Conservation (phyloP, 2,888 invertebrate species). For the Strigamia transsilvanica region DNA sequence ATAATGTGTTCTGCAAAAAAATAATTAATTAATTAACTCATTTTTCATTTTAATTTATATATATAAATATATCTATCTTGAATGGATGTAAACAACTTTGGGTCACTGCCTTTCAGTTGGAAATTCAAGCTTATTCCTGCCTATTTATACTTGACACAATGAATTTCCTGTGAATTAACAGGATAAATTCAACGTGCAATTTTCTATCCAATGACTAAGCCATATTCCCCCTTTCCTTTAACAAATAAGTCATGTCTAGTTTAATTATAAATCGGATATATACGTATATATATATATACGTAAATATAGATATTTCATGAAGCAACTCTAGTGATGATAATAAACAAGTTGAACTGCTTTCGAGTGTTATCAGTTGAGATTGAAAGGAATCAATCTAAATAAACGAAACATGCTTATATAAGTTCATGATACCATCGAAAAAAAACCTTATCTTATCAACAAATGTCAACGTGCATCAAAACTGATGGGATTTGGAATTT, state of each 20-base stretch:
- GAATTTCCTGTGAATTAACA: slow-evolving; percentile 4
- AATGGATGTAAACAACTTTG: neutral
- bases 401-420: neutral
- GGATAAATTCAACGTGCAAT: slow-evolving; percentile 14
- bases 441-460: neutral
- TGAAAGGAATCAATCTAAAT: slow-evolving; percentile 5
- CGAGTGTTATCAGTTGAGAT: neutral
- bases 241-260: too few species aligned
- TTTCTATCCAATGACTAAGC: neutral
- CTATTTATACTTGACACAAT: neutral
- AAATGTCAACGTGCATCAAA: neutral
- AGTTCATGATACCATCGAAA: neutral
- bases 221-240: too few species aligned
- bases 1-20: slow-evolving; percentile 6
- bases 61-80: too few species aligned
- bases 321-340: too few species aligned
- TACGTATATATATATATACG: neutral
- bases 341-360: neutral
- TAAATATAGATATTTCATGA: neutral
- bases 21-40: neutral
- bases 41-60: too few species aligned
- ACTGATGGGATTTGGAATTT: slow-evolving; percentile 16
- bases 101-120: neutral
- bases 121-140: slow-evolving; percentile 11
- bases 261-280: too few species aligned